Evolutionary conservation across 2,888 invertebrate species (phyloP).

Genomic region (Athalia cordata): DNA sequence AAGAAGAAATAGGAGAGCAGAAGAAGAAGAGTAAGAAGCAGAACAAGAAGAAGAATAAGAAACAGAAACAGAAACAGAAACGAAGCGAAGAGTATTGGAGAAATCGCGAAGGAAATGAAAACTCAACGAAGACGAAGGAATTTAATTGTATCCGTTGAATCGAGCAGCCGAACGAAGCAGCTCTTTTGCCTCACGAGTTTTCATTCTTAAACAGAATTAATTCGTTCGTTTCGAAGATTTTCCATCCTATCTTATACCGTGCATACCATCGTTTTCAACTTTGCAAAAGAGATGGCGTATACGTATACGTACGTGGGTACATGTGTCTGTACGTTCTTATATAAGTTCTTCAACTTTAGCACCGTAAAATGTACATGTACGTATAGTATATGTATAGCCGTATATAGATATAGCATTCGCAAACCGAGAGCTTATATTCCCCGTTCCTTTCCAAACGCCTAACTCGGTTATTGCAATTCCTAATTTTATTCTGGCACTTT

Average conservation of each 20-base stretch:
- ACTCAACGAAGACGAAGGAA: conserved; percentile 33
- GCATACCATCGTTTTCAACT: background rate
- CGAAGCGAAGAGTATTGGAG: background rate
- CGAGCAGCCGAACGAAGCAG: background rate
- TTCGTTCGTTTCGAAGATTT: conserved; percentile 2
- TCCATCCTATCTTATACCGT: background rate
- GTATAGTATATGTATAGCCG: background rate
- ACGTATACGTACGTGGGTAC: background rate
- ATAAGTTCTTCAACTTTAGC: background rate
- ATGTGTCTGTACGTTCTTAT: background rate
- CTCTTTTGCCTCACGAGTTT: background rate
- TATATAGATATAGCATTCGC: background rate
- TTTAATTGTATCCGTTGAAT: conserved; percentile 42
- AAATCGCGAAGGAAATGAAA: background rate
- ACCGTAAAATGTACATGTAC: background rate
- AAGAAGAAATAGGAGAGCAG: too few relatives aligned
- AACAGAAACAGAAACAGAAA: background rate
- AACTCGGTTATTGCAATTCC: conserved; percentile 33
- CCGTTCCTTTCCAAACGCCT: background rate
- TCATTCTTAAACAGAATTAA: conserved; percentile 29
- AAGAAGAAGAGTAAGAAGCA: too few relatives aligned
- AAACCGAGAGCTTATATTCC: background rate
- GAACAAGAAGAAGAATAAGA: too few relatives aligned
- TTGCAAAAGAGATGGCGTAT: background rate
- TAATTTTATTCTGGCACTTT: conserved; percentile 41